Percentiles rank a stretch among this genome's conserved stretches.
Evolutionary conservation across 2,888 invertebrate species (phyloP).

Genomic region (Agrotis segetum): DNA sequence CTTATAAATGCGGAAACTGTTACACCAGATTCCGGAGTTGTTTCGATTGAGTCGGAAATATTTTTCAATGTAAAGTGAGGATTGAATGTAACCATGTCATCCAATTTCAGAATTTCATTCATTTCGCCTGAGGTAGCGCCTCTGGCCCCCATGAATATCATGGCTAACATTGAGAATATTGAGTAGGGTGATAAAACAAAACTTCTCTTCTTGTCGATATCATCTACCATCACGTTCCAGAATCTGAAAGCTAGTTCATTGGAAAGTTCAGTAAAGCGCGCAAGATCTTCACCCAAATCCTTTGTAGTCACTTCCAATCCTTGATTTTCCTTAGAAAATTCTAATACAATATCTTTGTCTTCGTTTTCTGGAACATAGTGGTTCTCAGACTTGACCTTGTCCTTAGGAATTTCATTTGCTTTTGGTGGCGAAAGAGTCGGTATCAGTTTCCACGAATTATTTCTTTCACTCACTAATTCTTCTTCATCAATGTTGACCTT

Average conservation of each 20-base stretch:
- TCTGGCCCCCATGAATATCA: conserved; percentile 97
- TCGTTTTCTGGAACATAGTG: conserved; percentile 72
- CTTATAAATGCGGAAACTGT: conserved; percentile 95
- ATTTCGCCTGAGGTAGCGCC: conserved; percentile 97
- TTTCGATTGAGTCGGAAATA: conserved; percentile 95
- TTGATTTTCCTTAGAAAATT: conserved; percentile 88
- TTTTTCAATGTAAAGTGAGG: conserved; percentile 97
- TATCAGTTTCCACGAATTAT: conserved; percentile 91
- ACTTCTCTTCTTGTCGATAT: conserved; percentile 94
- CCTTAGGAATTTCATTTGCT: conserved; percentile 80
- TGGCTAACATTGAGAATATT: conserved; percentile 96
- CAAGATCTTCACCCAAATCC: conserved; percentile 93
- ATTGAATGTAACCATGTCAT: conserved; percentile 97
- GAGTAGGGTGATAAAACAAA: conserved; percentile 96
- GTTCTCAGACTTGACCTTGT: conserved; percentile 80
- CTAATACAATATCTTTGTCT: conserved; percentile 83
- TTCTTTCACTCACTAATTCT: conserved; percentile 81
- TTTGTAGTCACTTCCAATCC: conserved; percentile 95
- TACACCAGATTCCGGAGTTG: conserved; percentile 93
- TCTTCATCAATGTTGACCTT: conserved; percentile 87
- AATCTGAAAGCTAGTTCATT: conserved; percentile 96
- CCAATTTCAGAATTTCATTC: conserved; percentile 96
- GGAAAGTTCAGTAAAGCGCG: conserved; percentile 95
- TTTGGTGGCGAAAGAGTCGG: conserved; percentile 90
- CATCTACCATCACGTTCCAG: conserved; percentile 94